phyloP scores from a whole-genome alignment of 2,797 vertebrate genomes.

The Smutsia gigantea region DNA sequence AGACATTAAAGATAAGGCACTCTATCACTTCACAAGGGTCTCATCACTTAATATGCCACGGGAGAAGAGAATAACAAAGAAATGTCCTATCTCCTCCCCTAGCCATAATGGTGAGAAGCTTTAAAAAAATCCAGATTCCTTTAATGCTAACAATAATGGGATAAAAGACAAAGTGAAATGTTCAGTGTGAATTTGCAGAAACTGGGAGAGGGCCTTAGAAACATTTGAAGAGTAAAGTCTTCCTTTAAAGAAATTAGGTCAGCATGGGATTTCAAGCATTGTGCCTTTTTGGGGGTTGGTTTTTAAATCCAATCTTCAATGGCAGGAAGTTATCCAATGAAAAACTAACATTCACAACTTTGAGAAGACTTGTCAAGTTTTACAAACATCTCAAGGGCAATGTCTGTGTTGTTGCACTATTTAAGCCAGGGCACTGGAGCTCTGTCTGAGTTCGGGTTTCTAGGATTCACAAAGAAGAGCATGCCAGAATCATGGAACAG shows the following conservation, averaged over 20 bases:
- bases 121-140: not conserved
- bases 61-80: not conserved
- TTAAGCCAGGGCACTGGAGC: not conserved
- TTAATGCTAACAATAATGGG: not conserved
- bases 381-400: not conserved
- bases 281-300: not conserved
- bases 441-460: not conserved
- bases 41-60: not conserved
- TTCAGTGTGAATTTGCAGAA: not conserved
- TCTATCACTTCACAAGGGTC: not conserved
- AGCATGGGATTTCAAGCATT: not conserved
- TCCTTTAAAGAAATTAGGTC: not conserved
- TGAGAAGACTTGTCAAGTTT: not conserved
- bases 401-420: not conserved
- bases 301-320: conserved; percentile 16
- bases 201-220: not conserved
- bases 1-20: not conserved
- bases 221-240: not conserved
- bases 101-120: not conserved
- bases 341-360: not conserved
- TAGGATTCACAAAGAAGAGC: not conserved
- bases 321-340: conserved; percentile 26
- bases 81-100: not conserved
- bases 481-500: conserved; percentile 9
- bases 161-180: not conserved